A percentile compares a stretch with the other conserved stretches of the same genome.
Evolutionary conservation across 1,140 invertebrate genomes (phyloP).

Genomic region (Aphaenogaster floridana): DNA sequence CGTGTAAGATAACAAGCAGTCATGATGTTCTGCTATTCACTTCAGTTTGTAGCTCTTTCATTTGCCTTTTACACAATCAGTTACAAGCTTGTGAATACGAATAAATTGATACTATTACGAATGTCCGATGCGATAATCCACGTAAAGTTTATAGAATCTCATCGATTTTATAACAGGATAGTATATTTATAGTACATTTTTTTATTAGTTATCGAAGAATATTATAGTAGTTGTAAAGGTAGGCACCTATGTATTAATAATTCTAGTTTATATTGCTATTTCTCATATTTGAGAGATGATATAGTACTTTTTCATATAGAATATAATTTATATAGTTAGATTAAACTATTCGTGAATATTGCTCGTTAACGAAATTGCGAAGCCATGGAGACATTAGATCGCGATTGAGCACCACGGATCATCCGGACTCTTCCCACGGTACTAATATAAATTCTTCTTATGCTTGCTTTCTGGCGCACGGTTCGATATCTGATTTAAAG

Average conservation of each 20-base stretch:
- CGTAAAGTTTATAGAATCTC: neutral
- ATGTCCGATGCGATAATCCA: neutral
- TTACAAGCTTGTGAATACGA: neutral
- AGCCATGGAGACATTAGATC: neutral
- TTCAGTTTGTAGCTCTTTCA: neutral
- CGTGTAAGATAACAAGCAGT: conserved; percentile 10
- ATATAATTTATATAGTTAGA: conserved; percentile 4
- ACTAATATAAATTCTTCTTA: conserved; percentile 62
- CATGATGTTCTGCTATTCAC: neutral
- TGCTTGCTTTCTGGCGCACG: conserved; percentile 38
- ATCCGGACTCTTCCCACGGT: conserved; percentile 12
- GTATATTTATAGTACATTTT: neutral
- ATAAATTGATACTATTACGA: neutral
- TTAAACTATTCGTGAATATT: neutral
- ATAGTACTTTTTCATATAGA: neutral
- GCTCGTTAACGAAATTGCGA: neutral
- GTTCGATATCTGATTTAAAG: conserved; percentile 51
- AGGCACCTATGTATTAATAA: neutral
- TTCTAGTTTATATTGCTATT: neutral
- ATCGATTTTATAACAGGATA: neutral
- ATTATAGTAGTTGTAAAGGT: neutral
- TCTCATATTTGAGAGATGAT: neutral
- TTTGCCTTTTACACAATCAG: neutral
- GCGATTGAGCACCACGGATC: conserved; percentile 38
- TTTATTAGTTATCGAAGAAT: neutral